A percentile compares a stretch with the other conserved stretches of the same genome.
phyloP scores from a whole-genome alignment of 2,113 vertebrate species.

The Hippocampus comes region DNA sequence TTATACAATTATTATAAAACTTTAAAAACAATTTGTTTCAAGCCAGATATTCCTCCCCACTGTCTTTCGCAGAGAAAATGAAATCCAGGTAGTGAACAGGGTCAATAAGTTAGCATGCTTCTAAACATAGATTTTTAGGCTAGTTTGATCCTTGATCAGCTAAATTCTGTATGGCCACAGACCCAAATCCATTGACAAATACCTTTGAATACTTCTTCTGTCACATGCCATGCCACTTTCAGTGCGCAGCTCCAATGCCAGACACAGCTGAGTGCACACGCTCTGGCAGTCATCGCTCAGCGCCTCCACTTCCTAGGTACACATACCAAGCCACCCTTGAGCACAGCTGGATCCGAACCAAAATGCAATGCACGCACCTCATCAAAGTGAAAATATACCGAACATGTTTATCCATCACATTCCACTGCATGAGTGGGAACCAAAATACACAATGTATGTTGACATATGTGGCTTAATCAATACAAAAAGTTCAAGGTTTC shows the following conservation, averaged over 20 bases:
- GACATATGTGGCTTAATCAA: background rate
- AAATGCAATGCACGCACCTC: background rate
- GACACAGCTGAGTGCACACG: constrained; percentile 63
- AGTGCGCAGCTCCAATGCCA: constrained; percentile 39
- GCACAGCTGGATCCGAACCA: constrained; percentile 25
- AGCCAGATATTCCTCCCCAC: background rate
- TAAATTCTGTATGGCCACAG: background rate
- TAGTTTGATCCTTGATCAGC: constrained; percentile 10
- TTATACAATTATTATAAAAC: background rate
- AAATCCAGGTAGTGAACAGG: background rate
- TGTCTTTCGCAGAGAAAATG: background rate
- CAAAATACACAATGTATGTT: background rate
- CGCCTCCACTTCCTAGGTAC: constrained; percentile 17
- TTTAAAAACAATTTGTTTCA: background rate
- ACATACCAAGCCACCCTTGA: constrained; percentile 19
- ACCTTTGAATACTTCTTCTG: background rate
- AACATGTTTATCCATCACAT: constrained; percentile 4
- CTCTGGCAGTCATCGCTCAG: constrained; percentile 49
- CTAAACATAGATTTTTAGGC: constrained; percentile 18
- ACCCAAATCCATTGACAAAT: constrained; percentile 8
- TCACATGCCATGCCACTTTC: background rate
- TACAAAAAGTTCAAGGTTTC: constrained; percentile 7
- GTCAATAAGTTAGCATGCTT: background rate
- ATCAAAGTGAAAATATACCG: background rate
- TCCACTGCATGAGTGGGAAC: background rate